Base-by-base conservation (phyloP, 2,888 invertebrate species). In the Listrodromus nycthemerus region DNA sequence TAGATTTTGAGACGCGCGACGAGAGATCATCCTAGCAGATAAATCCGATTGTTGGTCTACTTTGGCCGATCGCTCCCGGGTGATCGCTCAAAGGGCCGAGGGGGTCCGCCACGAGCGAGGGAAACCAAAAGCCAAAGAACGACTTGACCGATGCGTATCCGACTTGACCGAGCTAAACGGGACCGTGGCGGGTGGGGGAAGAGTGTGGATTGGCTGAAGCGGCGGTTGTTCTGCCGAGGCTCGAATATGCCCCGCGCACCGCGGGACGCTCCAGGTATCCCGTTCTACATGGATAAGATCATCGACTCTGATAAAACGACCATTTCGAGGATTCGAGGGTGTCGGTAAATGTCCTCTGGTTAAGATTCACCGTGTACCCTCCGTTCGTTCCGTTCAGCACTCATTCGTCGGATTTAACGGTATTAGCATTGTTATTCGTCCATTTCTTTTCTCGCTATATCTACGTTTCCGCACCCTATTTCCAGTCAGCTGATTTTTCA, bases 1-100 rank as follows among this genome's bases (percentile, higher is more conserved):
- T 73, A 37, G 41, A 41, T 61, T 41, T 21, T 37, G 71, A 41
- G 71, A 61, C 71, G 58, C 71, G 71, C 58, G 71, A 58, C 75
- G 78, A 85, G 50, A 84, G 83, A 86, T 85, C 74, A 41, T 77
- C 77, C 74, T 69, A 50, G 69, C 65, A 85, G 86, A 86, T 88
- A 86, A 88, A 85, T 81, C 69, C 83, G 84, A 87, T 86, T 85
- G 82, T 82, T 86, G 86, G 87, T 86, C 87, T 86, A 86, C 86
- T 87, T 87, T 85, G 85, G 55, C 86, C 86, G 85, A 87, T 87
- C 86, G 81, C 86, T 83, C 78, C 85, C 73, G 80, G 50, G 85
- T 81, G 87, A 86, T 87, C 87, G 77, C 67, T 76, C 75, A 66
- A 71, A 71, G 80, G 65, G 74, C 37, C 13, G 66, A 30, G 55